Evolutionary conservation across 2,888 invertebrate species (phyloP).

Genomic region (Coremacera marginata): DNA sequence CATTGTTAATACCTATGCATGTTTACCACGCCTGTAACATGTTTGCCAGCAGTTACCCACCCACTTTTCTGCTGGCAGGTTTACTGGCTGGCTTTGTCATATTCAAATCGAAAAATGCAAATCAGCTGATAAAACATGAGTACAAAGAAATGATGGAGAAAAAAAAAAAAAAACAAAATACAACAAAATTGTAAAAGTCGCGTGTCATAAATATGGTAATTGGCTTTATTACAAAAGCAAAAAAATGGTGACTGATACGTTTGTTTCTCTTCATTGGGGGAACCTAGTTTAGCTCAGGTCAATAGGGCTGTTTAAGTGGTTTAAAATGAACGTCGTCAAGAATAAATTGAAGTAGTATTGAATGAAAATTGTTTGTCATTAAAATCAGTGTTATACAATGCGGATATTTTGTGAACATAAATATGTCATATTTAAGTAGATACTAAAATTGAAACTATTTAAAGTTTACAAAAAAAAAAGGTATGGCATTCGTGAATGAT

Average conservation of each 20-base stretch:
- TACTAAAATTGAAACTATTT: too few species aligned
- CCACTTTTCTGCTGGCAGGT: background rate
- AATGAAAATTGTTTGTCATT: too few species aligned
- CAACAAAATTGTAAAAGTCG: conserved; percentile 40
- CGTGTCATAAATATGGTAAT: conserved; percentile 55
- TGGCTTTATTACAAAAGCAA: conserved; percentile 36
- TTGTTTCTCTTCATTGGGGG: background rate
- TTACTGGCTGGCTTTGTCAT: background rate
- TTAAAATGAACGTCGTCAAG: too few species aligned
- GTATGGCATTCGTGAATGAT: too few species aligned
- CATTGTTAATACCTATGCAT: background rate
- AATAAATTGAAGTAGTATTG: too few species aligned
- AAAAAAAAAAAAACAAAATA: conserved; percentile 12
- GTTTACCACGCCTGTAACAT: background rate
- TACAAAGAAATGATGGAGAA: background rate
- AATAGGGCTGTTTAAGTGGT: too few species aligned
- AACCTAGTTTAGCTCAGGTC: background rate
- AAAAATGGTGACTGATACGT: conserved; percentile 22
- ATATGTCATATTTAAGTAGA: too few species aligned
- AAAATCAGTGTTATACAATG: too few species aligned
- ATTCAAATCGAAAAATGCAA: conserved; percentile 17
- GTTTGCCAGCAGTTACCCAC: background rate
- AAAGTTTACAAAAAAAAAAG: too few species aligned
- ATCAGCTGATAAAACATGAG: conserved; percentile 15
- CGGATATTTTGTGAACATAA: too few species aligned